Percentiles rank a stretch among this genome's conserved stretches.
These are phyloP conservation scores for Mesoclemmys tuberculata DNA, from an alignment of 2,113 vertebrate genomes.

Conservation along the genomic window DNA sequence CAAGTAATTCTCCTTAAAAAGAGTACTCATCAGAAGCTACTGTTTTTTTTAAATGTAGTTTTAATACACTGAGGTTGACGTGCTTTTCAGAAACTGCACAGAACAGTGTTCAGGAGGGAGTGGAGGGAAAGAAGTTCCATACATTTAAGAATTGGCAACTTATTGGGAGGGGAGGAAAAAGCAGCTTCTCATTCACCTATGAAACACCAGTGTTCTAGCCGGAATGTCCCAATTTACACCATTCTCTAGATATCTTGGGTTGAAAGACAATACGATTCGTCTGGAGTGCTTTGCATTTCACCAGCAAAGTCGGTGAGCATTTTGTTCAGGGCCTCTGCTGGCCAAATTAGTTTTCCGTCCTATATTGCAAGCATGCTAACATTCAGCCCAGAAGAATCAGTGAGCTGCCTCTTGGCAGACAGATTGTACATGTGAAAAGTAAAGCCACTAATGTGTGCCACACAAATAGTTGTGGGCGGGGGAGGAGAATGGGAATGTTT, in stretches of 20 bases:
- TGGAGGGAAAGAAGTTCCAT: background rate
- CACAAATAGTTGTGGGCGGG: background rate
- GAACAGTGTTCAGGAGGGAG: background rate
- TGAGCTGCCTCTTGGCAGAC: background rate
- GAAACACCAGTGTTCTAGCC: background rate
- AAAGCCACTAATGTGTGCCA: background rate
- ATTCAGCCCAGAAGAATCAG: fast-evolving
- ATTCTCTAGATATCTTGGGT: background rate
- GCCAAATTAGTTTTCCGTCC: background rate
- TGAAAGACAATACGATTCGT: background rate
- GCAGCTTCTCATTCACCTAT: background rate
- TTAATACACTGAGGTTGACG: background rate
- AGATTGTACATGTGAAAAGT: fast-evolving
- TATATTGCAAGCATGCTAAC: fast-evolving
- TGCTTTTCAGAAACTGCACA: background rate
- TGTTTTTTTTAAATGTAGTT: background rate
- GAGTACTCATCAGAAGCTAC: background rate
- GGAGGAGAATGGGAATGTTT: fast-evolving
- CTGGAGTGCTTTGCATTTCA: fast-evolving
- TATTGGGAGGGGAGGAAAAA: background rate
- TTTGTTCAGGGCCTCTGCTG: background rate
- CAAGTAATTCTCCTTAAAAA: background rate
- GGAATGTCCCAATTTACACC: background rate
- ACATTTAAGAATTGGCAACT: background rate
- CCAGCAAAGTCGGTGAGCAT: fast-evolving